These are phyloP conservation scores for Perca flavescens DNA, from an alignment of 2,113 vertebrate species.

Conservation along the genomic window DNA sequence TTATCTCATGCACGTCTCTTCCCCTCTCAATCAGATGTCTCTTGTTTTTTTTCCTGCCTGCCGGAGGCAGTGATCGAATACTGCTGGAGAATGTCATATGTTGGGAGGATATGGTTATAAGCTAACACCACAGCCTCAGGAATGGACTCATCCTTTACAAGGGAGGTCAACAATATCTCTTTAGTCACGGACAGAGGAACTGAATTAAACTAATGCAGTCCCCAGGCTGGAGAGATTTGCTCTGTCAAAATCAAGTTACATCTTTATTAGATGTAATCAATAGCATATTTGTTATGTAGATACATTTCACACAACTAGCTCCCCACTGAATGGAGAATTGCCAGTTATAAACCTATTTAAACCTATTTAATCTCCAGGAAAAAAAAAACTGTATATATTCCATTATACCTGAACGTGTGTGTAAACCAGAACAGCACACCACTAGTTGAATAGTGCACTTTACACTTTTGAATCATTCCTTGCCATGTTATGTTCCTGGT, in stretches of 20 bases:
- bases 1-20: not conserved
- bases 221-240: not conserved
- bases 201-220: not conserved
- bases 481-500: slow-evolving; percentile 9
- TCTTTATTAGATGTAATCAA: slow-evolving; percentile 33
- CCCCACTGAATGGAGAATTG: not conserved
- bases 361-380: not conserved
- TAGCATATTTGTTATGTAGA: not conserved
- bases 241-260: not conserved
- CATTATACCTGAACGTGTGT: not conserved
- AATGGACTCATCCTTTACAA: slow-evolving; percentile 35
- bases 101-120: slow-evolving; percentile 47
- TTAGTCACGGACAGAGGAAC: slow-evolving; percentile 33
- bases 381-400: not conserved
- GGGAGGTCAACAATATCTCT: slow-evolving; percentile 25
- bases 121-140: slow-evolving; percentile 52
- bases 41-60: slow-evolving; percentile 15
- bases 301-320: not conserved
- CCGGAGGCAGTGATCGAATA: slow-evolving; percentile 49
- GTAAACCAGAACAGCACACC: not conserved
- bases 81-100: slow-evolving; percentile 45
- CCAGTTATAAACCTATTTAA: slow-evolving; percentile 9
- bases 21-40: slow-evolving; percentile 29
- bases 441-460: not conserved
- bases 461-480: not conserved